These are phyloP conservation scores for Takifugu ocellatus DNA, from an alignment of 2,797 vertebrate genomes.

Conservation along the genomic window DNA sequence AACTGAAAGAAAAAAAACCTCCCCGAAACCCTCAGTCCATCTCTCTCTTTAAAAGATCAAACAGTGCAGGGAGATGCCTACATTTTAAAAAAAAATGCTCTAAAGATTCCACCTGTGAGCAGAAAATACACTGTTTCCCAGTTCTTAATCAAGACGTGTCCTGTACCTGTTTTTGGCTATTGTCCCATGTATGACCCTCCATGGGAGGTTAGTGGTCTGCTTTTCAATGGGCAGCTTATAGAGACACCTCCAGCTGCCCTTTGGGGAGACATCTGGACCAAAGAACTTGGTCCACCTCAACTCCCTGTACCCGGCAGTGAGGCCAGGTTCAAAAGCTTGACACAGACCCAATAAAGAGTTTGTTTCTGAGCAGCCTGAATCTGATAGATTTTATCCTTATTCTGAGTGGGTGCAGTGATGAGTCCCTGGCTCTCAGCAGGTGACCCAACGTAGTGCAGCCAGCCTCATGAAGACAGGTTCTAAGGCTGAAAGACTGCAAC, in stretches of 20 bases:
- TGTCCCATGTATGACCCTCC: not conserved
- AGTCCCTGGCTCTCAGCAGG: too few species aligned
- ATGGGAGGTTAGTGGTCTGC: not conserved
- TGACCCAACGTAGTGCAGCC: too few species aligned
- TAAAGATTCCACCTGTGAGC: not conserved
- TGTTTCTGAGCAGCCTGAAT: not conserved
- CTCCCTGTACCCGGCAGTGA: not conserved
- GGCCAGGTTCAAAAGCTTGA: not conserved
- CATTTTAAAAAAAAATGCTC: not conserved
- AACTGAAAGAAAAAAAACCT: not conserved
- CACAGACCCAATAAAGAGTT: too few species aligned
- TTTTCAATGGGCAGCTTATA: slow-evolving; percentile 1
- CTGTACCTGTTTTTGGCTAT: slow-evolving; percentile 1
- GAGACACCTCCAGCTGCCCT: slow-evolving; percentile 1
- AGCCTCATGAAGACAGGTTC: too few species aligned
- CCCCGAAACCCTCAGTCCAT: not conserved
- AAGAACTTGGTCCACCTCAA: not conserved
- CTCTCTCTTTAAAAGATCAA: not conserved
- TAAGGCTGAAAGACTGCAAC: too few species aligned
- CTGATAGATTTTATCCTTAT: too few species aligned
- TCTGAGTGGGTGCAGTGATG: too few species aligned
- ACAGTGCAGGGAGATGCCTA: not conserved
- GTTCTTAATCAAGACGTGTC: not conserved
- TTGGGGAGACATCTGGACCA: not conserved
- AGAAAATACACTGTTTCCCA: not conserved